These are phyloP conservation scores for Nanorana parkeri DNA, from an alignment of 2,113 vertebrate species.

Conservation along the genomic window DNA sequence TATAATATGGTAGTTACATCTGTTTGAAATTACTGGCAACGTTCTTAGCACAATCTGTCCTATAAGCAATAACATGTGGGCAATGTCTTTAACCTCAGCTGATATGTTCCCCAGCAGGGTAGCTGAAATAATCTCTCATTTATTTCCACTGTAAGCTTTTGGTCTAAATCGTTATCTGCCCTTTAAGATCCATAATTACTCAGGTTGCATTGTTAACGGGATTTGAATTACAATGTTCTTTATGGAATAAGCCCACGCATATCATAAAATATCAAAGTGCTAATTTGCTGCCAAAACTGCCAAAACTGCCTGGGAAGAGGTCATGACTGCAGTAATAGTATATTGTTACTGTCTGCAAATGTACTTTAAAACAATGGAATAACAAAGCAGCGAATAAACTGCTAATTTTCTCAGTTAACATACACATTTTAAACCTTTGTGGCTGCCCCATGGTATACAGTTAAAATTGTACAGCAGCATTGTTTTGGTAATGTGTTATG, in stretches of 20 bases:
- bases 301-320: slow-evolving; percentile 34
- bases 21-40: slow-evolving; percentile 28
- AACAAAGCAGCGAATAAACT: slow-evolving; percentile 1
- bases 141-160: slow-evolving; percentile 22
- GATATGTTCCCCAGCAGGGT: slow-evolving; percentile 33
- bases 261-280: slow-evolving; percentile 40
- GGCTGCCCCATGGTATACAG: background rate
- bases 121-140: slow-evolving; percentile 23
- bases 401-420: slow-evolving; percentile 20
- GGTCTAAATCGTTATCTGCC: slow-evolving; percentile 19
- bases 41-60: slow-evolving; percentile 9
- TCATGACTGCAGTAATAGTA: slow-evolving; percentile 35
- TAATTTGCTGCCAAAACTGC: slow-evolving; percentile 49
- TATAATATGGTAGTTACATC: slow-evolving; percentile 1
- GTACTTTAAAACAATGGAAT: slow-evolving; percentile 31
- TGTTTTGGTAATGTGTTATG: background rate
- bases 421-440: slow-evolving; percentile 9
- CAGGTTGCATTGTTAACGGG: slow-evolving; percentile 45
- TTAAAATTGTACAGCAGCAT: background rate
- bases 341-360: slow-evolving; percentile 34
- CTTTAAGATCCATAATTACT: slow-evolving; percentile 44
- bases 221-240: slow-evolving; percentile 39
- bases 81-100: slow-evolving; percentile 35
- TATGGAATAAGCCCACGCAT: slow-evolving; percentile 43
- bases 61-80: slow-evolving; percentile 11